Conservation (phyloP, 2,888 invertebrate genomes). For the Apamea epomidion region DNA sequence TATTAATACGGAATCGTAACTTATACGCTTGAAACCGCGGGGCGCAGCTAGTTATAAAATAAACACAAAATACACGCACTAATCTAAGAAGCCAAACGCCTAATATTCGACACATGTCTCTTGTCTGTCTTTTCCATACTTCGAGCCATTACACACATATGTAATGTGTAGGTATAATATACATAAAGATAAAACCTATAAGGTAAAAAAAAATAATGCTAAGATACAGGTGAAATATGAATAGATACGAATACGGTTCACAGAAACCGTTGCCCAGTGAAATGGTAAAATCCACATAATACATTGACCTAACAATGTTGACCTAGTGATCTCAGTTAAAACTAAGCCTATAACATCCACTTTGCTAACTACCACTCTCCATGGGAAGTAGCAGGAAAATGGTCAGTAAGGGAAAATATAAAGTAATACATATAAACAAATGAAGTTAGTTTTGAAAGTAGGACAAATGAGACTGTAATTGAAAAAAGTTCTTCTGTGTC, state of each 20-base stretch:
- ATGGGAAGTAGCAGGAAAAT: constrained; percentile 15
- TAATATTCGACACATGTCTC: too few relatives aligned
- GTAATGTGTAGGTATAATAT: background rate
- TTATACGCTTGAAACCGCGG: too few relatives aligned
- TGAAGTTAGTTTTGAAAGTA: constrained; percentile 49
- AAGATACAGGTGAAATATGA: background rate
- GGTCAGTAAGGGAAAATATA: constrained; percentile 16
- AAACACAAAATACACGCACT: background rate
- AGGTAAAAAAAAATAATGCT: background rate
- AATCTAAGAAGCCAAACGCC: background rate
- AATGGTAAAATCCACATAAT: background rate
- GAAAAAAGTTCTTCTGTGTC: constrained; percentile 38
- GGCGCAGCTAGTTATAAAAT: too few relatives aligned
- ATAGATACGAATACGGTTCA: background rate
- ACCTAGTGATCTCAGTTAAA: background rate
- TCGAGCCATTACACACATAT: too few relatives aligned
- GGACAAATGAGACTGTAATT: constrained; percentile 51
- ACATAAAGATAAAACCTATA: background rate
- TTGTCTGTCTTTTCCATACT: too few relatives aligned
- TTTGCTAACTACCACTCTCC: background rate
- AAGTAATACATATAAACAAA: constrained; percentile 32
- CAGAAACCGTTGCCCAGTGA: background rate
- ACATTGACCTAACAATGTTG: background rate
- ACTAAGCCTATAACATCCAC: background rate
- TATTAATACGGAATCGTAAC: too few relatives aligned